Base-by-base conservation (phyloP, 1,140 invertebrate genomes). In the Drosophila nigrodunni region DNA sequence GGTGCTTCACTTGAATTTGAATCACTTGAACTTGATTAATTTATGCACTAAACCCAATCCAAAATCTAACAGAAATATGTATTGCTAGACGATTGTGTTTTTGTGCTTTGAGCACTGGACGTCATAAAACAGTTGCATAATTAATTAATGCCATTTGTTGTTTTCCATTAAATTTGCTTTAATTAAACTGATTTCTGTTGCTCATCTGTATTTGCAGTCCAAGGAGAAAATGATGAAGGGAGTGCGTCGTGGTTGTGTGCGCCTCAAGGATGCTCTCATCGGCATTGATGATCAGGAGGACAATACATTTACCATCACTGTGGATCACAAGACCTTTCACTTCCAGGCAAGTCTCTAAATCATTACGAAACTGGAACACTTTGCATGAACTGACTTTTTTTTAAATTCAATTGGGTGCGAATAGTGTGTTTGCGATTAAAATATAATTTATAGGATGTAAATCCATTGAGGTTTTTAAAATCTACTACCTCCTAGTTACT, bases 261-360 rank as follows among this genome's bases (percentile, higher is more conserved):
- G 97, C 13, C 93, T 98, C 8, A 96, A 97, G 93, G 98, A 98
- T 64, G 98, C 99, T 5, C 96, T 99, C 18, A 98, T 99, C 90
- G 99, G 99, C 21, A 99, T 99, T 83, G 98, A 99, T 93, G 98
- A 99, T 93, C 98, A 99, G 93, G 99, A 99, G 93, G 98, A 99
- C 92, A 98, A 98, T 80, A 99, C 98, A 7, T 99, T 99, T 93
- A 99, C 98, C 11, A 98, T 99, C 81, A 99, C 98, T 5, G 98
- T 99, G 5, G 98, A 99, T 93, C 97, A 98, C 75, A 99, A 99
- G 93, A 98, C 98, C 13, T 99, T 99, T 94, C 99, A 99, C 93
- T 99, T 99, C 93, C 98, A 97, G 93, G 94, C 93, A 90, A 91
- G 59, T 62, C 18, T 41, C 5, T n/a, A 46, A 43, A 15, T 41